Conservation (phyloP, 2,113 vertebrate species). For the Notothenia rossii region DNA sequence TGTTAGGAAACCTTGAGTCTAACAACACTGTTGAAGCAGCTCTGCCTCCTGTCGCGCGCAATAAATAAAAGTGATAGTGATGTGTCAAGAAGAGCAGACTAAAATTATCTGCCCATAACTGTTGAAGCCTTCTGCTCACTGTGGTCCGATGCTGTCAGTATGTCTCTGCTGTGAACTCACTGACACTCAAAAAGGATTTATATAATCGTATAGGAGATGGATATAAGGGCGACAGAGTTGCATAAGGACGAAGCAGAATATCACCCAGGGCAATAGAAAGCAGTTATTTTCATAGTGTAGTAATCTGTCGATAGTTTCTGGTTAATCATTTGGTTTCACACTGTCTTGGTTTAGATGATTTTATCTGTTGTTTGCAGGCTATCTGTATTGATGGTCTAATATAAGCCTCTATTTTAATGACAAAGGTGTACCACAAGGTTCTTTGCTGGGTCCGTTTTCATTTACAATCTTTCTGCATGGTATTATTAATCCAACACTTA, state of each 20-base stretch:
- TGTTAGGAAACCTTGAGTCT: conserved; percentile 37
- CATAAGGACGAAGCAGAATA: neutral
- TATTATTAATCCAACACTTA: neutral
- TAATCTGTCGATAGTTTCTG: neutral
- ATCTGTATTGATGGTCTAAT: neutral
- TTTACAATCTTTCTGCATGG: neutral
- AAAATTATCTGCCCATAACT: neutral
- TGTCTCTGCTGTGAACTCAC: neutral
- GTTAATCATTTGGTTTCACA: neutral
- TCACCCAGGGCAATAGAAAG: neutral
- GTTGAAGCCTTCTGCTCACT: neutral
- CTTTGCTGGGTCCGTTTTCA: neutral
- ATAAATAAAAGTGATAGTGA: conserved; percentile 13
- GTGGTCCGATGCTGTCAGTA: neutral
- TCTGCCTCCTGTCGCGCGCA: neutral
- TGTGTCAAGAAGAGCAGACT: neutral
- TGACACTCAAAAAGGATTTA: neutral
- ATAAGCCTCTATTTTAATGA: neutral
- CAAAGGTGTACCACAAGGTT: neutral
- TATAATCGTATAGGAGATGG: neutral
- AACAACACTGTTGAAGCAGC: conserved; percentile 26
- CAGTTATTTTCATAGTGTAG: neutral
- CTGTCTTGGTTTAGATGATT: neutral
- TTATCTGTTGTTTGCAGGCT: neutral
- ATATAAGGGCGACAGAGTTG: neutral